A percentile compares a stretch with the other conserved stretches of the same genome.
Conservation (phyloP, 2,113 vertebrate genomes). For the Ptilonorhynchus violaceus region DNA sequence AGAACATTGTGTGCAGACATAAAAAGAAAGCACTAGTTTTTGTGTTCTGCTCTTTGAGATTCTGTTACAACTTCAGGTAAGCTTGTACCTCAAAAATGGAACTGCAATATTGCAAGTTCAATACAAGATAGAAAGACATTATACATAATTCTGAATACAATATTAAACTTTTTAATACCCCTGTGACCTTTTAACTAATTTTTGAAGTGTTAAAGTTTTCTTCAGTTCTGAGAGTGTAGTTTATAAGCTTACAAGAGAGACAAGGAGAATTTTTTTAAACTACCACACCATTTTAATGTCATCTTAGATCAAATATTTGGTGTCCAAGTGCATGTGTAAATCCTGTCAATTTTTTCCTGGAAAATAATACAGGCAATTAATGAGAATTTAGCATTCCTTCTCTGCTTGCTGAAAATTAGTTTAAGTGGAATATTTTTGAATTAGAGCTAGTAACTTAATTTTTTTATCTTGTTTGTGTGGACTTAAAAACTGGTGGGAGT, state of each 20-base stretch:
- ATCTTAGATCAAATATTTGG: not conserved
- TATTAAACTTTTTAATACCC: not conserved
- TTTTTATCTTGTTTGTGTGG: not conserved
- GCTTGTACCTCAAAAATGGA: not conserved
- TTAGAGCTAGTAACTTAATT: not conserved
- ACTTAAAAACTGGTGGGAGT: not conserved
- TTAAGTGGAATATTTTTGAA: not conserved
- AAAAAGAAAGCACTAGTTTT: not conserved
- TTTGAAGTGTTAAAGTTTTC: not conserved
- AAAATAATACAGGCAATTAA: not conserved
- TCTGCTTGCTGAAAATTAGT: not conserved
- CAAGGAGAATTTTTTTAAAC: not conserved
- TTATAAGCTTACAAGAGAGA: not conserved
- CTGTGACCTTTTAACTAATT: not conserved
- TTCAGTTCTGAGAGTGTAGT: not conserved
- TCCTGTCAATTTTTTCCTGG: not conserved
- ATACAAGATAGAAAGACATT: not conserved
- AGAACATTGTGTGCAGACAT: not conserved
- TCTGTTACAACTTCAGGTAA: not conserved
- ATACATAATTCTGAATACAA: not conserved
- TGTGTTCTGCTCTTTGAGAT: not conserved
- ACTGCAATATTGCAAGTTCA: not conserved
- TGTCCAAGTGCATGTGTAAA: not conserved
- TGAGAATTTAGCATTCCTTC: not conserved
- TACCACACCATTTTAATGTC: not conserved